Evolutionary conservation across 2,113 vertebrate species (phyloP).

Genomic region (Xiphorhynchus elegans): DNA sequence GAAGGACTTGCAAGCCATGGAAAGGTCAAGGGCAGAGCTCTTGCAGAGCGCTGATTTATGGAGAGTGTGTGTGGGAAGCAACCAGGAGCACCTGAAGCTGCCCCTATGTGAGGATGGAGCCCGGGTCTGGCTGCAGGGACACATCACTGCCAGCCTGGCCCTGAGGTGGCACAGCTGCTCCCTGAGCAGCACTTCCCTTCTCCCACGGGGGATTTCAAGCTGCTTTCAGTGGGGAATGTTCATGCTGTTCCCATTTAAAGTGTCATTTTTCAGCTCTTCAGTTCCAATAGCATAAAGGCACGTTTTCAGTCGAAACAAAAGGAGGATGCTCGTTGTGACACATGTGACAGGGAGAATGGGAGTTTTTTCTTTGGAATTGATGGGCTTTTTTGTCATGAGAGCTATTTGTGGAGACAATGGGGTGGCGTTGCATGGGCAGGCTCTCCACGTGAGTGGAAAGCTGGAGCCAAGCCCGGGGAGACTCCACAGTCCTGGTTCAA

Average conservation of each 20-base stretch:
- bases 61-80: background rate
- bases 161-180: background rate
- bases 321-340: background rate
- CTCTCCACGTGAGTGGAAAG: background rate
- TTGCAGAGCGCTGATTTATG: rapidly evolving
- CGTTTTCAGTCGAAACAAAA: background rate
- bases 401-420: background rate
- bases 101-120: rapidly evolving
- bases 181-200: background rate
- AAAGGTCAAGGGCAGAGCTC: background rate
- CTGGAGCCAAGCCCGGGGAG: rapidly evolving
- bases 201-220: background rate
- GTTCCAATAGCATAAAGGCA: background rate
- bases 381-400: background rate
- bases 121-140: background rate
- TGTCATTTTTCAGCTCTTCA: background rate
- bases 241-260: background rate
- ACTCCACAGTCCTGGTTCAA: background rate
- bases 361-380: background rate
- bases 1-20: rapidly evolving
- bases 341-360: background rate
- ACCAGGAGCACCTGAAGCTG: background rate
- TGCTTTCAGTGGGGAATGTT: background rate
- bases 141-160: rapidly evolving
- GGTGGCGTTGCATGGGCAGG: background rate